phyloP scores from a whole-genome alignment of 1,140 invertebrate species.

The Tigriopus japonicus region DNA sequence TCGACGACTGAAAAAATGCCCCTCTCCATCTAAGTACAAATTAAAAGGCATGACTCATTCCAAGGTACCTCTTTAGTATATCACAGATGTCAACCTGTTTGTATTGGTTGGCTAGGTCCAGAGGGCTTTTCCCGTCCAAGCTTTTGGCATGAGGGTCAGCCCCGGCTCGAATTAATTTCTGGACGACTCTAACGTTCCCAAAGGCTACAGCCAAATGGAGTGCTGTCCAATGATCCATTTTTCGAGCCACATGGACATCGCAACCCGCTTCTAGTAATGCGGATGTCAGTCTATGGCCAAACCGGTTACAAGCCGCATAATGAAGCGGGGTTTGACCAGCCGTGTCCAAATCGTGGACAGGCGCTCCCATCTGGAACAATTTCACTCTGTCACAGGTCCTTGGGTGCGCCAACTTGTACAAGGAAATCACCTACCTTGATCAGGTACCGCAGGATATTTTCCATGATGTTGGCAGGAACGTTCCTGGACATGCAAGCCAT shows the following conservation, averaged over 20 bases:
- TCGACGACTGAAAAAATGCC: no score
- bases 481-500: background rate
- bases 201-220: constrained; percentile 5
- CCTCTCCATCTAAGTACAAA: no score
- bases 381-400: background rate
- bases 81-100: background rate
- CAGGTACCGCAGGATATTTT: constrained; percentile 1
- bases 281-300: background rate
- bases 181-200: background rate
- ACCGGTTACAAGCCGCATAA: background rate
- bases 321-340: constrained; percentile 3
- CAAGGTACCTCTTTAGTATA: constrained; percentile 1
- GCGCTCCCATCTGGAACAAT: background rate
- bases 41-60: no score
- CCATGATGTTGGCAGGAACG: background rate
- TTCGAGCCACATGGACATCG: background rate
- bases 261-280: background rate
- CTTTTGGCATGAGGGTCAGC: background rate
- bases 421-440: constrained; percentile 1
- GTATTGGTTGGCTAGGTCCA: background rate
- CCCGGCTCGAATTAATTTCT: background rate
- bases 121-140: background rate
- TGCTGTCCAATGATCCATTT: background rate
- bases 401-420: background rate
- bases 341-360: background rate